Conservation (phyloP, 2,888 invertebrate genomes). For the Rosalia funebris region DNA sequence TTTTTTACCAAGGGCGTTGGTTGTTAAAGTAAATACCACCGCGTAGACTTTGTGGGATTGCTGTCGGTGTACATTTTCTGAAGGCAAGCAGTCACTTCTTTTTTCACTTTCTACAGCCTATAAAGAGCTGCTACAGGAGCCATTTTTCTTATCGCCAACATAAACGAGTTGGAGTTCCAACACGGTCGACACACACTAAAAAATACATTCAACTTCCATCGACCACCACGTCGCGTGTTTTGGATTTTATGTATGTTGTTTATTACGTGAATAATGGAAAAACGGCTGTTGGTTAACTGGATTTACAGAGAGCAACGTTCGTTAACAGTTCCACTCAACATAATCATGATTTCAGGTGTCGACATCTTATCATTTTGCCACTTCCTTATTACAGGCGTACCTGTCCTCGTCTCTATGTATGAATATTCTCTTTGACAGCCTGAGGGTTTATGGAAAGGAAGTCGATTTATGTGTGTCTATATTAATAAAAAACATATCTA, state of each 20-base stretch:
- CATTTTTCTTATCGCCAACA: constrained; percentile 48
- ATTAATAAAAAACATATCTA: too few relatives aligned
- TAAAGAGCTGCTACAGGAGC: constrained; percentile 47
- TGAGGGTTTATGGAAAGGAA: too few relatives aligned
- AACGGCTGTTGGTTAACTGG: too few relatives aligned
- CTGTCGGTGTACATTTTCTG: constrained; percentile 46
- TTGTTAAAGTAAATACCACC: constrained; percentile 44
- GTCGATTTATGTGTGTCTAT: too few relatives aligned
- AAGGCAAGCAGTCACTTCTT: constrained; percentile 48
- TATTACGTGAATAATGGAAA: too few relatives aligned
- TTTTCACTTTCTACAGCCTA: constrained; percentile 49
- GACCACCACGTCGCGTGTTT: constrained; percentile 4
- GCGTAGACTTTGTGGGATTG: constrained; percentile 42
- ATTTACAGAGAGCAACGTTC: too few relatives aligned
- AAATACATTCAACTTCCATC: constrained; percentile 23
- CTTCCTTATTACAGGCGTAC: too few relatives aligned
- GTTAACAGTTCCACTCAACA: too few relatives aligned
- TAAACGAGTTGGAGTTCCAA: constrained; percentile 41
- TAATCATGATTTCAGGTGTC: too few relatives aligned
- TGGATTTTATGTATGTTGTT: not conserved
- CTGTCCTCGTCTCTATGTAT: too few relatives aligned
- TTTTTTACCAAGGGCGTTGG: constrained; percentile 37
- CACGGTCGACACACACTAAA: constrained; percentile 16
- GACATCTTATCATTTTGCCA: too few relatives aligned
- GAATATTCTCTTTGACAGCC: too few relatives aligned